phyloP scores from a whole-genome alignment of 2,797 vertebrate species.

The Peromyscus aztecus region DNA sequence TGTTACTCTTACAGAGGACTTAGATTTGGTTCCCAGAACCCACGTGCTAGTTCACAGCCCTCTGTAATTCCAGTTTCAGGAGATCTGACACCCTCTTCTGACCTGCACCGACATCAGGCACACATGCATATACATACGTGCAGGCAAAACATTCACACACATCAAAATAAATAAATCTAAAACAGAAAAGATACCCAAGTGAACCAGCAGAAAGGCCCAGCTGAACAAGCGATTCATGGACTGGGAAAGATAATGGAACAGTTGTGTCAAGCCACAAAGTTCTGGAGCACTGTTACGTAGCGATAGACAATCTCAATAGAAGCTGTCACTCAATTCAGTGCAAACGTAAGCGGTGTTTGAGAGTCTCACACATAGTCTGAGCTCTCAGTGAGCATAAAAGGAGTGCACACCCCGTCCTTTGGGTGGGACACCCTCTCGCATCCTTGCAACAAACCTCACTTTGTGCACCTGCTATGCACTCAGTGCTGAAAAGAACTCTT shows the following conservation, averaged over 20 bases:
- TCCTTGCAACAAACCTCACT: background rate
- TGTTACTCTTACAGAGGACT: background rate
- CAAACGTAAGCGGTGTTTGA: background rate
- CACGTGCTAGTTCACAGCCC: background rate
- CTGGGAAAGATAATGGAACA: too few species aligned
- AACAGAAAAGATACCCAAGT: background rate
- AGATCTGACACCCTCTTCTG: background rate
- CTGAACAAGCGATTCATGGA: background rate
- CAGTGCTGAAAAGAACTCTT: background rate
- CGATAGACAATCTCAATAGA: background rate
- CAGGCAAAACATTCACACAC: background rate
- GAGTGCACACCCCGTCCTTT: background rate
- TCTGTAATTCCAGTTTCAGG: background rate
- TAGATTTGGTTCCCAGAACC: background rate
- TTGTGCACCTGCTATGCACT: fast-evolving
- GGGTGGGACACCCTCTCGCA: background rate
- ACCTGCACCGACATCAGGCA: background rate
- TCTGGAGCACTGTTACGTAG: background rate
- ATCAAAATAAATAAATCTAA: background rate
- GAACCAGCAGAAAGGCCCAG: background rate
- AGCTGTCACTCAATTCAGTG: background rate
- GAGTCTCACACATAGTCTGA: background rate
- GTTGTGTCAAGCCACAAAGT: background rate
- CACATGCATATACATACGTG: background rate
- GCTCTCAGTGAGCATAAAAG: background rate